phyloP scores from a whole-genome alignment of 2,797 vertebrate genomes.

The Mallotus villosus region DNA sequence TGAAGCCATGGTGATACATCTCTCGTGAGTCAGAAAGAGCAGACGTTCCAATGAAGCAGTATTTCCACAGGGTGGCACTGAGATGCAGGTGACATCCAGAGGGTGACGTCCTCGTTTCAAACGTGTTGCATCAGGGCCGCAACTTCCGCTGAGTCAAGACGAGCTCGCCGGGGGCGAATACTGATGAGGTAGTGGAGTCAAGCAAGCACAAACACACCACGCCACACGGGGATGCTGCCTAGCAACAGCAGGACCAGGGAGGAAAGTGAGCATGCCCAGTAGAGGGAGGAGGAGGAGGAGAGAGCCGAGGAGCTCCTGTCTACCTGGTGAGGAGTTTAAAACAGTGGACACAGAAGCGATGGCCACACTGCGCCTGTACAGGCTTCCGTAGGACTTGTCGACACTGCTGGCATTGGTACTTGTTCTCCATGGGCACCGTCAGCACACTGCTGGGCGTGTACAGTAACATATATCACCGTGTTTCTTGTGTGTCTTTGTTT shows the following conservation, averaged over 20 bases:
- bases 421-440: conserved; percentile 87
- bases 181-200: conserved; percentile 36
- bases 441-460: conserved; percentile 87
- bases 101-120: no score
- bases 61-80: no score
- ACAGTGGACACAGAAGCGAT: conserved; percentile 93
- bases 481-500: no score
- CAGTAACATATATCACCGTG: no score
- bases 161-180: conserved; percentile 14
- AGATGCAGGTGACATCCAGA: no score
- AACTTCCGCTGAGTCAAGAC: conserved; percentile 30
- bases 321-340: conserved; percentile 92
- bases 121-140: no score
- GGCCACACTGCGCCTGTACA: conserved; percentile 93
- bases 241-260: not conserved
- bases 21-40: no score
- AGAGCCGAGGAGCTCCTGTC: conserved; percentile 33
- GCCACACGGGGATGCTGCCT: not conserved
- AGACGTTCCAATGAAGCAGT: no score
- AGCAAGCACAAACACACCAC: not conserved
- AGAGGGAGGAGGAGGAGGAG: conserved; percentile 27
- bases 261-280: conserved; percentile 16
- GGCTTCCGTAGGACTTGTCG: conserved; percentile 88
- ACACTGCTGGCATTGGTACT: conserved; percentile 95
- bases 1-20: no score